Conservation (phyloP, 1,140 invertebrate species). For the Tetraneura akinire region DNA sequence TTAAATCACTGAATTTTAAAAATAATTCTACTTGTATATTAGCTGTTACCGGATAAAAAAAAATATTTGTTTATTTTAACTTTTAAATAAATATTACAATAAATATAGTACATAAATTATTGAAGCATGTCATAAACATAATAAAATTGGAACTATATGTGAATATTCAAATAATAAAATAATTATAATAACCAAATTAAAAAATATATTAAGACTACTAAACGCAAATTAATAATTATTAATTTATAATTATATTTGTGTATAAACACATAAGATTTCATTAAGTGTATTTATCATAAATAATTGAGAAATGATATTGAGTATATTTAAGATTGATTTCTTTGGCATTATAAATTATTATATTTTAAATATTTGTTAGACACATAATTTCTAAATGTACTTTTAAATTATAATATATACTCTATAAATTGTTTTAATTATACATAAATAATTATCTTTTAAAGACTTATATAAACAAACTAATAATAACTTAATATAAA, state of each 20-base stretch:
- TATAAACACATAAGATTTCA: no score
- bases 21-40: neutral
- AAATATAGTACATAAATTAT: neutral
- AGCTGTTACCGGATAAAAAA: neutral
- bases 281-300: no score
- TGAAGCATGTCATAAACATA: neutral
- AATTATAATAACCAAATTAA: neutral
- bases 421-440: no score
- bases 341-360: neutral
- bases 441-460: neutral
- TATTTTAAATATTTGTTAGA: neutral
- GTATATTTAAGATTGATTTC: neutral
- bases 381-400: neutral
- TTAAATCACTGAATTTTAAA: neutral
- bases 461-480: neutral
- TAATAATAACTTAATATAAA: no score
- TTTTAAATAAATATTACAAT: constrained; percentile 8
- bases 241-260: no score
- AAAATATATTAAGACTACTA: no score
- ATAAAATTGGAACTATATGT: neutral
- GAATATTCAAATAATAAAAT: neutral
- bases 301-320: no score
- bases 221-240: no score
- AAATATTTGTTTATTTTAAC: neutral
- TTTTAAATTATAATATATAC: no score